Evolutionary conservation across 2,888 invertebrate species (phyloP), one percentile per base, ranked within the genome.

Genomic region (Eristalis arbustorum): DNA sequence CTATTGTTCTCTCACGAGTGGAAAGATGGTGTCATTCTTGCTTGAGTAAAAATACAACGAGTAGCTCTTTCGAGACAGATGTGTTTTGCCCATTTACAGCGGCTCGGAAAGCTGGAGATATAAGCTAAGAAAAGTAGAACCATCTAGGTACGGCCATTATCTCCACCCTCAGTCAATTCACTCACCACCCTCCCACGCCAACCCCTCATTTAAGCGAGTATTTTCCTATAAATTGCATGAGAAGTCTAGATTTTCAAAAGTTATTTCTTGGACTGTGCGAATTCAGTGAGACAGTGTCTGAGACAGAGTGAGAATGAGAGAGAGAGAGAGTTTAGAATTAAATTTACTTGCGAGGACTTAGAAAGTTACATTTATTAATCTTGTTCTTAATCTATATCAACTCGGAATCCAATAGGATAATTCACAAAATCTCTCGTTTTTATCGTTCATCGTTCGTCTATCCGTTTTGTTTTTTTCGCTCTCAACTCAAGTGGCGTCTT

Each of bases 271-370:
- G 8, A 49, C 49, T 49, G 49, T 49, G 49, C 49, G 49, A 49
- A 49, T 49, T 18, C 49, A 49, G 49, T 49, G 8, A 49, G 49
- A 49, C 49, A 18, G 49, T 18, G 14, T 42, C 42, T n/a, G 42
- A 42, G n/a, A 42, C 5, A 42, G 5, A 42, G 42, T 14, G 40
- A 13, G 13, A 40, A n/a, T n/a, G n/a, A n/a, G 2, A n/a, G 49
- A 49, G 49, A 18, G 49, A 49, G 37, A 37, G 37, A 13, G n/a
- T n/a, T 42, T 42, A 14, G 14, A 42, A 42, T 72, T 57, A 49
- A 57, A 72, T 76, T 37, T 37, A 37, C 37, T 37, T 85, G 76
- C 68, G 84, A 84, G 80, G 81, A 63, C 42, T 76, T 68, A 75
- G 56, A 75, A 74, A 74, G 63, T 62, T 40, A 3, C 8, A 10